These are phyloP conservation scores for Metaphire vulgaris DNA, from an alignment of 1,140 invertebrate species.

Conservation along the genomic window DNA sequence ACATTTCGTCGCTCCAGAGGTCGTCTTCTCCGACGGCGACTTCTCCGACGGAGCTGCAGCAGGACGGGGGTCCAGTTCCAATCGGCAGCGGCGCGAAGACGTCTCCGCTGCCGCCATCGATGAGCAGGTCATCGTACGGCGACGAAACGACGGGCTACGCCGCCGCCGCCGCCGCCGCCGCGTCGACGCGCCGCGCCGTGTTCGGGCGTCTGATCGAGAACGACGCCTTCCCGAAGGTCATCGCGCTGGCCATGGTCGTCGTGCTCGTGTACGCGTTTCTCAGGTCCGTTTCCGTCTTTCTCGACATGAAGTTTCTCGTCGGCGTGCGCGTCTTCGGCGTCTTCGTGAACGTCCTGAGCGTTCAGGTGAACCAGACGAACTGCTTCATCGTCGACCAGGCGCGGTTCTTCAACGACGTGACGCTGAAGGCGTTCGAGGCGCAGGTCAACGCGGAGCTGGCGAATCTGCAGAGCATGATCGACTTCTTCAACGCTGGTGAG, in stretches of 20 bases:
- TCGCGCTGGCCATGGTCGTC: slow-evolving; percentile 9
- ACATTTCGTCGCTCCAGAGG: neutral
- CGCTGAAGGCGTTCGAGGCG: slow-evolving; percentile 21
- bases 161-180: slow-evolving; percentile 2
- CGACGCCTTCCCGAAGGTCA: slow-evolving; percentile 8
- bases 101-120: neutral
- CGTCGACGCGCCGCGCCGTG: slow-evolving; percentile 10
- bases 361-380: slow-evolving; percentile 27
- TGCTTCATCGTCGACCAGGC: slow-evolving; percentile 28
- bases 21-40: neutral
- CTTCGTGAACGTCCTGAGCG: slow-evolving; percentile 14
- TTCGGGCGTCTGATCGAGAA: slow-evolving; percentile 2
- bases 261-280: neutral
- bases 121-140: neutral
- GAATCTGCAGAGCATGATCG: slow-evolving; percentile 23
- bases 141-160: neutral
- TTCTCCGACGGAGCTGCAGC: too few species aligned
- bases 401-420: slow-evolving; percentile 24
- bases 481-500: slow-evolving; percentile 25
- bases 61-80: too few species aligned
- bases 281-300: neutral
- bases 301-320: neutral
- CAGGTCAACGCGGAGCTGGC: slow-evolving; percentile 22
- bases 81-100: neutral
- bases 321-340: slow-evolving; percentile 1